Evolutionary conservation across 2,888 invertebrate species (phyloP).

Genomic region (Drosophila histrio): DNA sequence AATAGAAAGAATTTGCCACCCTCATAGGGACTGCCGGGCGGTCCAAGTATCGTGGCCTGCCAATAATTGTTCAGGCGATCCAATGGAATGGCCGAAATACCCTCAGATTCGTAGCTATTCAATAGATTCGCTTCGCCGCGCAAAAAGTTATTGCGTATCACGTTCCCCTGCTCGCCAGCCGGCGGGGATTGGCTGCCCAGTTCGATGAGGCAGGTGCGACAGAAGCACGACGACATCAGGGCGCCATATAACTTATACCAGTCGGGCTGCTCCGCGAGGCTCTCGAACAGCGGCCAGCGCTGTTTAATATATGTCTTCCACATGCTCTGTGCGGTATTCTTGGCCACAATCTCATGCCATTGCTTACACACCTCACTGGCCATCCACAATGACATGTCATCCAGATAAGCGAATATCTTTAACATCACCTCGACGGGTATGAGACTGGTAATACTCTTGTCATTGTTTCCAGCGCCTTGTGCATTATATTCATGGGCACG

Average conservation of each 20-base stretch:
- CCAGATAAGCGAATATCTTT: constrained; percentile 94
- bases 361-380: constrained; percentile 93
- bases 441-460: constrained; percentile 68
- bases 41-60: constrained; percentile 97
- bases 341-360: constrained; percentile 92
- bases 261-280: constrained; percentile 88
- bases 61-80: constrained; percentile 88
- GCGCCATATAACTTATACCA: constrained; percentile 92
- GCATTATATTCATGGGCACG: constrained; percentile 66
- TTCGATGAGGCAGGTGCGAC: constrained; percentile 93
- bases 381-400: constrained; percentile 95
- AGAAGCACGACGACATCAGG: constrained; percentile 91
- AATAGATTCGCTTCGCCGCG: constrained; percentile 88
- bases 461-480: constrained; percentile 7
- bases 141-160: constrained; percentile 92
- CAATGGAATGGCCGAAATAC: constrained; percentile 84
- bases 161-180: constrained; percentile 89
- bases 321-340: constrained; percentile 90
- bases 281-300: constrained; percentile 94
- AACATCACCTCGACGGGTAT: constrained; percentile 88
- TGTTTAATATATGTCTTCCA: constrained; percentile 92
- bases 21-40: constrained; percentile 96
- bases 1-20: constrained; percentile 96
- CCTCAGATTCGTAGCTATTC: constrained; percentile 83
- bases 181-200: constrained; percentile 90